Base-by-base conservation (phyloP, 2,797 vertebrate species). In the Buceros bicornis region DNA sequence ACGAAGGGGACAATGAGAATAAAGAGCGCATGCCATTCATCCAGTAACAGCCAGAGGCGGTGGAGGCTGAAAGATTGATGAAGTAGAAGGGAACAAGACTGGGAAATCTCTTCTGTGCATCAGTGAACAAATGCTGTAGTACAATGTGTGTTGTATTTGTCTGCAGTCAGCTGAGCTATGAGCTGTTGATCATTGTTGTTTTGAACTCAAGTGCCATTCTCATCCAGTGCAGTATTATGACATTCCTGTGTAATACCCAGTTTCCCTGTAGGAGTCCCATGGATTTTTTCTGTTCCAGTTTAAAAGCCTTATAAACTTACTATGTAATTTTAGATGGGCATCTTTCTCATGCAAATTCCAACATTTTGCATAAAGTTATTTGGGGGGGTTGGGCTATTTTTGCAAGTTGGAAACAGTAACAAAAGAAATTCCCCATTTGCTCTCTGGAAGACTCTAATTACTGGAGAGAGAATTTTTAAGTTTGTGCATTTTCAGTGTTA, bases 11-110 rank as follows among this genome's bases (percentile, higher is more conserved):
- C 97, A 98, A 98, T 1, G 99, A 99, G 95, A 99, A 99, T 97
- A 99, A 99, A 97, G 99, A 99, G 97, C 98, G 99, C 82, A 99
- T 99, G 98, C 99, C 99, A 45, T 99, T 99, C 96, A 99, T 99
- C 98, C 99, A 99, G 98, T 99, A 99, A 98, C 91, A 69, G 70
- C 66, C 85, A 20, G 29, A 33, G 40, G 35, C 2, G 45, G 48
- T 26, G 40, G 6, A 45, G 76, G 54, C 6, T 31, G 82, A 60
- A 94, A 66, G 96, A 76, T 45, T 15, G 65, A 58, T 56, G 62
- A 82, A 79, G 94, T 87, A 95, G 97, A 97, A 97, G 97, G 97
- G 84, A 97, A 96, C 94, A 51, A 87, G 89, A 84, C 95, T 93
- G 96, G 90, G 95, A 96, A 97, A 97, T 97, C 97, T 97, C 97